A percentile compares a stretch with the other conserved stretches of the same genome.
Conservation (phyloP, 92 coral and sea anemone genomes). For the Paramuricea clavata region DNA sequence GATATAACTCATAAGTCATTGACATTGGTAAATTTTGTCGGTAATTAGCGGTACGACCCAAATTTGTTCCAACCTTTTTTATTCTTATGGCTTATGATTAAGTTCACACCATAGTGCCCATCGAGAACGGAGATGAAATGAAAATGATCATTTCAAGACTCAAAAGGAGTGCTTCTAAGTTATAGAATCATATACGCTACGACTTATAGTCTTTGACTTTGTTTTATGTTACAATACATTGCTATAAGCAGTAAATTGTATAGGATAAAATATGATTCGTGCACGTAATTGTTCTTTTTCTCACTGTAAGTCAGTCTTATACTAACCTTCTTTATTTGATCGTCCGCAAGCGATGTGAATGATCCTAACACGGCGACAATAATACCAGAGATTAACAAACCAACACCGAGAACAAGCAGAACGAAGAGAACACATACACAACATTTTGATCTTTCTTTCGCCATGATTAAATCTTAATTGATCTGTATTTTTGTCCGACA, state of each 20-base stretch:
- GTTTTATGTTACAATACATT: not conserved
- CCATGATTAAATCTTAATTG: not conserved
- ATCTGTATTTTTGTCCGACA: not conserved
- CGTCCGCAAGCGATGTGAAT: slow-evolving; percentile 13
- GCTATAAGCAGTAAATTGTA: not conserved
- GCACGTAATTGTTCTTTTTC: too few relatives aligned
- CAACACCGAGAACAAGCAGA: slow-evolving; percentile 16
- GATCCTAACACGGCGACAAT: slow-evolving; percentile 41
- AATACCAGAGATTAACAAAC: slow-evolving; percentile 32
- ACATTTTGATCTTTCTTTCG: not conserved
- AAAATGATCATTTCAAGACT: not conserved
- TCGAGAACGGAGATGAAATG: not conserved
- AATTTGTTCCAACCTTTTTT: too few relatives aligned
- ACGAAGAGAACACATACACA: not conserved
- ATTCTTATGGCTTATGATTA: not conserved
- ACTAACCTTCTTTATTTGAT: slow-evolving; percentile 35
- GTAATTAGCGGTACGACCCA: too few relatives aligned
- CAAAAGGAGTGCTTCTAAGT: not conserved
- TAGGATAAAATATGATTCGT: too few relatives aligned
- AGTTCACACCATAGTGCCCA: not conserved
- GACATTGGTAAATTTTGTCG: too few relatives aligned
- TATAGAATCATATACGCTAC: too few relatives aligned
- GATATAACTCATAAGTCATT: too few relatives aligned
- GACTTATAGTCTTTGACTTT: not conserved
- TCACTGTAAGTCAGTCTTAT: not conserved